Evolutionary conservation across 1,140 invertebrate species (phyloP).

Genomic region (Galleria mellonella): DNA sequence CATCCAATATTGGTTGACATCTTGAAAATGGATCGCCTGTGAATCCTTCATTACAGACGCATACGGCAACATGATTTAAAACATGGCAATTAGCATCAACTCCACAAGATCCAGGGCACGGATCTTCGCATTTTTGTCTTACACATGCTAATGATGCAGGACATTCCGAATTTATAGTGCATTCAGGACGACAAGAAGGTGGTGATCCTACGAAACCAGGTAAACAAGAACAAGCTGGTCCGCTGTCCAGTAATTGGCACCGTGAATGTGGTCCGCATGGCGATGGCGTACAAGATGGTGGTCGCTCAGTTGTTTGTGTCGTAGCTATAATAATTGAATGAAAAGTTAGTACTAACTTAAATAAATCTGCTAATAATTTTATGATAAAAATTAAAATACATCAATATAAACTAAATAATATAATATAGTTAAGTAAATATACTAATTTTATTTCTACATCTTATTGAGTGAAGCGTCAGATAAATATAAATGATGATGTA

Average conservation of each 20-base stretch:
- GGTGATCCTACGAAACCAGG: conserved; percentile 84
- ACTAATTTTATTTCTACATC: too few relatives aligned
- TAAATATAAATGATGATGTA: too few relatives aligned
- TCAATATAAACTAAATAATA: too few relatives aligned
- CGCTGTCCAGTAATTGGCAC: conserved; percentile 82
- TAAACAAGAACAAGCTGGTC: conserved; percentile 85
- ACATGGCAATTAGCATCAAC: conserved; percentile 83
- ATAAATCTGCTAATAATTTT: conserved; percentile 1
- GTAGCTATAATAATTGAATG: conserved; percentile 35
- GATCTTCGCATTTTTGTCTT: conserved; percentile 83
- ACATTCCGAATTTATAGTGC: conserved; percentile 83
- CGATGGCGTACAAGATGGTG: conserved; percentile 83
- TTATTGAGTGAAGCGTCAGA: too few relatives aligned
- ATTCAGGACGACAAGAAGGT: conserved; percentile 84
- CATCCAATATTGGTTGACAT: conserved; percentile 75
- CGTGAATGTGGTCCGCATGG: conserved; percentile 89
- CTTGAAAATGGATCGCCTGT: conserved; percentile 86
- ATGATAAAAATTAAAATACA: too few relatives aligned
- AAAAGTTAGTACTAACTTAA: too few relatives aligned
- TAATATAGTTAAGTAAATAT: too few relatives aligned
- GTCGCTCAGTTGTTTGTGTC: conserved; percentile 74
- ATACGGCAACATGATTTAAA: conserved; percentile 84
- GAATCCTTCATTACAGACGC: conserved; percentile 81
- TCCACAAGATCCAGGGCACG: conserved; percentile 84
- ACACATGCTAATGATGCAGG: conserved; percentile 82